phyloP scores from a whole-genome alignment of 2,113 vertebrate genomes.

The Perca fluviatilis region DNA sequence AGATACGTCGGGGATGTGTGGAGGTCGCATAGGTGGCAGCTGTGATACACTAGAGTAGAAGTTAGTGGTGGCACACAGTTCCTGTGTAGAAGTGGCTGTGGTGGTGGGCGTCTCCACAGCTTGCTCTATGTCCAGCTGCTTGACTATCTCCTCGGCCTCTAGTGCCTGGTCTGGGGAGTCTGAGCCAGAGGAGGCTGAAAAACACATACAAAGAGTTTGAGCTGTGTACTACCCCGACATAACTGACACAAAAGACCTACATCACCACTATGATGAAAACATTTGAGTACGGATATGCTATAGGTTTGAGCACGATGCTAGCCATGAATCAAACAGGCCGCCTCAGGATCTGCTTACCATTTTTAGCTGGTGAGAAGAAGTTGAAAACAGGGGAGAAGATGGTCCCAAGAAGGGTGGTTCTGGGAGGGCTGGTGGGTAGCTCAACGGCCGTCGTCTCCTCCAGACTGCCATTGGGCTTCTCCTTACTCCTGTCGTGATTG shows the following conservation, averaged over 20 bases:
- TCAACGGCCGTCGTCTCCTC: slow-evolving; percentile 87
- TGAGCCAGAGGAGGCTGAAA: slow-evolving; percentile 90
- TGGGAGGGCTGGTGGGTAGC: slow-evolving; percentile 88
- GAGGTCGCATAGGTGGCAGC: slow-evolving; percentile 82
- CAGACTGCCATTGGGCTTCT: slow-evolving; percentile 94
- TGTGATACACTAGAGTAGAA: slow-evolving; percentile 81
- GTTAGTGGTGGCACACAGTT: slow-evolving; percentile 85
- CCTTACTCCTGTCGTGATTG: slow-evolving; percentile 93
- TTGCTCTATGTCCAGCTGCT: slow-evolving; percentile 96
- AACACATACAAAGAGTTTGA: neutral
- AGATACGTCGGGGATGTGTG: slow-evolving; percentile 85
- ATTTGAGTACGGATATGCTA: neutral
- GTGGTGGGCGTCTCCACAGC: slow-evolving; percentile 92
- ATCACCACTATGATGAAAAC: neutral
- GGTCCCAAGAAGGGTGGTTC: slow-evolving; percentile 94
- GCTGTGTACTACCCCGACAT: neutral
- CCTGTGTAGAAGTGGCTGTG: slow-evolving; percentile 88
- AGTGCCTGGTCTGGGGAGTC: slow-evolving; percentile 95
- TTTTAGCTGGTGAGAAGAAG: slow-evolving; percentile 99
- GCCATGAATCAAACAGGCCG: neutral
- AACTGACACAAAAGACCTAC: neutral
- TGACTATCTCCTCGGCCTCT: slow-evolving; percentile 96
- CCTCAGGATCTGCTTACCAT: slow-evolving; percentile 83
- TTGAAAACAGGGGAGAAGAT: slow-evolving; percentile 99
- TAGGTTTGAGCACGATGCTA: neutral